Percentiles rank a stretch among this genome's conserved stretches.
Evolutionary conservation across 2,888 invertebrate species (phyloP).

Genomic region (Tipula lateralis): DNA sequence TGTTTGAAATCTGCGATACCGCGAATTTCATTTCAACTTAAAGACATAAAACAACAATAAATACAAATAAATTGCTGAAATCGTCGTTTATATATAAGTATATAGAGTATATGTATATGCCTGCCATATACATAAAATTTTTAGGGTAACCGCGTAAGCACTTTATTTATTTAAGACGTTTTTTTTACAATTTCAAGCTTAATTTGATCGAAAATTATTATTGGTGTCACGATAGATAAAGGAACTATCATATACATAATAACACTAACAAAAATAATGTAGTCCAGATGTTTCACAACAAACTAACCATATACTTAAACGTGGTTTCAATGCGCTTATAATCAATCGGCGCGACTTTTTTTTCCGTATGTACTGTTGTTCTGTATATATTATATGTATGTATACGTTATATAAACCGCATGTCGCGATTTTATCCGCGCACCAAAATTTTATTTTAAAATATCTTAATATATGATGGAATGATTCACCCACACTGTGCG

Average conservation of each 20-base stretch:
- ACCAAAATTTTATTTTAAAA: not conserved
- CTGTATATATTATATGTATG: not conserved
- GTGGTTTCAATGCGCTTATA: not conserved
- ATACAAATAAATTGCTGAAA: not conserved
- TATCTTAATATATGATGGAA: not conserved
- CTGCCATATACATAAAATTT: not conserved
- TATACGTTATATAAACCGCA: not conserved
- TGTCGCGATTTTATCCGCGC: not conserved
- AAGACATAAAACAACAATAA: not conserved
- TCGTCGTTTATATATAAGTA: not conserved
- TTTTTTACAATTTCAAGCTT: not conserved
- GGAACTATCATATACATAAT: too few relatives aligned
- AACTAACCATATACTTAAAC: not conserved
- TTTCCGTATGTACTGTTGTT: not conserved
- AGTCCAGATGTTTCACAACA: slow-evolving; percentile 12
- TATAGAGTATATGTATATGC: not conserved
- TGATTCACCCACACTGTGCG: not conserved
- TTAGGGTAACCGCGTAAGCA: not conserved
- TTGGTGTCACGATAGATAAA: not conserved
- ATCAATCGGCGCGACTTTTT: not conserved
- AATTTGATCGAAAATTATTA: not conserved
- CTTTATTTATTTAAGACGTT: not conserved
- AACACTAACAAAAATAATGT: not conserved
- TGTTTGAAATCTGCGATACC: not conserved
- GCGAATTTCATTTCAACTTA: not conserved